A percentile compares a stretch with the other conserved stretches of the same genome.
Evolutionary conservation across 2,888 invertebrate species (phyloP).

Genomic region (Strigamia crassipes): DNA sequence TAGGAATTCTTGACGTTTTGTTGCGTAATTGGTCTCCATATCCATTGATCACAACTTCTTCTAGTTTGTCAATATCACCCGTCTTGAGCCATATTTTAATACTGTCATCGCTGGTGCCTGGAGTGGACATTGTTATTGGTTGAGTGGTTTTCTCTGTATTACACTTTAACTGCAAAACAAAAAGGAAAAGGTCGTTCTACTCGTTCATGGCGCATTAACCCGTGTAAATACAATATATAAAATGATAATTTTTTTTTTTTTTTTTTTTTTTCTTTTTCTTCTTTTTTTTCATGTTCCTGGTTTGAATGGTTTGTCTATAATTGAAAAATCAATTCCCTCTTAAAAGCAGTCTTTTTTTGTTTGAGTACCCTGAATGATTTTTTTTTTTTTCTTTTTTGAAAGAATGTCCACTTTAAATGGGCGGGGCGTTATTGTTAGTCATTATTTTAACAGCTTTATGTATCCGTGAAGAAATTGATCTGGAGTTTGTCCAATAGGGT

Average conservation of each 20-base stretch:
- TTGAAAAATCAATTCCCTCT: neutral
- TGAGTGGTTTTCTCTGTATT: neutral
- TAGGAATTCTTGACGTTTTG: constrained; percentile 55
- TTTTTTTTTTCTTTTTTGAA: neutral
- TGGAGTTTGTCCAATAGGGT: neutral
- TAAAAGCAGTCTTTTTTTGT: neutral
- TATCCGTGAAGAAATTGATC: neutral
- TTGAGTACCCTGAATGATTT: neutral
- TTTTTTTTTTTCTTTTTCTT: neutral
- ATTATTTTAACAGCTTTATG: neutral
- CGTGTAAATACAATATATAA: neutral
- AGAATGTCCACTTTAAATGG: neutral
- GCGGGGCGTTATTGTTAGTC: neutral
- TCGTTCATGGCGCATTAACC: neutral
- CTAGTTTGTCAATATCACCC: constrained; percentile 59
- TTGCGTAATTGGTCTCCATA: constrained; percentile 60
- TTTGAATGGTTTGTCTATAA: neutral
- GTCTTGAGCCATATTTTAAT: constrained; percentile 59
- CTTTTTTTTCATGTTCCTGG: neutral
- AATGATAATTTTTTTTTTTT: neutral
- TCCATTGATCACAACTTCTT: constrained; percentile 60
- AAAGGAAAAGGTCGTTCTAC: neutral
- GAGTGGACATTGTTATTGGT: constrained; percentile 6
- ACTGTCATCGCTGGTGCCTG: constrained; percentile 54
- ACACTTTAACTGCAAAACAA: neutral